Evolutionary conservation across 2,888 invertebrate species (phyloP).

Genomic region (Cremastobaeus sp.): DNA sequence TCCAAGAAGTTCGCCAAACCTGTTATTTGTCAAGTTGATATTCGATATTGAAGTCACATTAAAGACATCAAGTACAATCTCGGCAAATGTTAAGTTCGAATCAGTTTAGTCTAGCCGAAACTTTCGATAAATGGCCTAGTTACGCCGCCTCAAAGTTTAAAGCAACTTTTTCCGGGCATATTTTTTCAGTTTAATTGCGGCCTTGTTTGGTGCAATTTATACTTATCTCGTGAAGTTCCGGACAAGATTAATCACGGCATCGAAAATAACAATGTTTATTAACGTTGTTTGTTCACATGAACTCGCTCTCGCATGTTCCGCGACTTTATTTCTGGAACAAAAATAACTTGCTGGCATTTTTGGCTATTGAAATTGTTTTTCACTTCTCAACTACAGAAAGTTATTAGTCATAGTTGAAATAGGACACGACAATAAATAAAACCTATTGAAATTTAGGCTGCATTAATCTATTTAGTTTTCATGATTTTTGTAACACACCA

Average conservation of each 20-base stretch:
- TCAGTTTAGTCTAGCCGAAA: constrained; percentile 53
- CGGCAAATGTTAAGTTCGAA: constrained; percentile 50
- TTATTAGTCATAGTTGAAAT: too few species aligned
- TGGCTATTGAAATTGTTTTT: too few species aligned
- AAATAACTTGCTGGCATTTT: too few species aligned
- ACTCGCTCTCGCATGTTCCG: too few species aligned
- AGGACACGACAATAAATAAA: too few species aligned
- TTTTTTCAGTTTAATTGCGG: constrained; percentile 55
- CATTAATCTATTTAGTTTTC: too few species aligned
- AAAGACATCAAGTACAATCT: constrained; percentile 48
- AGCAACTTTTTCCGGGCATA: constrained; percentile 34
- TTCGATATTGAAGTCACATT: constrained; percentile 49
- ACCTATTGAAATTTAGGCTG: too few species aligned
- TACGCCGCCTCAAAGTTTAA: constrained; percentile 35
- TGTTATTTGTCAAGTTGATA: constrained; percentile 28
- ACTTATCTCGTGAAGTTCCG: constrained; percentile 40
- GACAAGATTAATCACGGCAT: constrained; percentile 31
- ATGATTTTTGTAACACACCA: too few species aligned
- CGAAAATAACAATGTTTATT: constrained; percentile 22
- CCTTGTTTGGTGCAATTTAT: constrained; percentile 43
- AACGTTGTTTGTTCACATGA: constrained; percentile 10
- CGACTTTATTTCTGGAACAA: not conserved
- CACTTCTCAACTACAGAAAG: too few species aligned
- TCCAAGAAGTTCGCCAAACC: constrained; percentile 23
- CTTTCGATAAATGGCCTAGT: constrained; percentile 58